Conservation (phyloP, 2,113 vertebrate genomes). For the Limanda limanda region DNA sequence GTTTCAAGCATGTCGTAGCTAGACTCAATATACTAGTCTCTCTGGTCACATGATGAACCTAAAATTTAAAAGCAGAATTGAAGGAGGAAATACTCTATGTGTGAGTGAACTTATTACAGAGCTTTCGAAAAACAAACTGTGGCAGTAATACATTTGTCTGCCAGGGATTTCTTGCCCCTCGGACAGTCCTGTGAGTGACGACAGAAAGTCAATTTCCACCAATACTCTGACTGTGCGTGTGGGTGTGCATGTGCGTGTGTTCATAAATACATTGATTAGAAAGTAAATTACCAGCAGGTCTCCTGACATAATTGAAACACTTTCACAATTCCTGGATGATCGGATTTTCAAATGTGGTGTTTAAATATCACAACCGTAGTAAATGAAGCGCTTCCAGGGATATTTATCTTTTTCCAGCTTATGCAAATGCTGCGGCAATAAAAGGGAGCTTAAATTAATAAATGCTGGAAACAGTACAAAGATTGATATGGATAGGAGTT, state of each 20-base stretch:
- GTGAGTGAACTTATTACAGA: constrained; percentile 10
- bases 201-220: neutral
- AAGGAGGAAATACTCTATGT: neutral
- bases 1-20: constrained; percentile 45
- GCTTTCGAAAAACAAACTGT: constrained; percentile 2
- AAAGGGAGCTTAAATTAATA: constrained; percentile 1
- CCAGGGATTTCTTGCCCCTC: neutral
- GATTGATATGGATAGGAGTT: neutral
- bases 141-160: neutral
- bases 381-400: neutral
- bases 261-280: neutral
- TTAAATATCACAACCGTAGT: constrained; percentile 2
- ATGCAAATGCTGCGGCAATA: neutral
- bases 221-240: too few relatives aligned
- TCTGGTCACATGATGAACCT: too few relatives aligned
- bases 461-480: neutral
- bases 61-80: constrained; percentile 33
- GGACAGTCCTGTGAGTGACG: neutral
- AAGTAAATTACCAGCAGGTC: constrained; percentile 1
- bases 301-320: constrained; percentile 5
- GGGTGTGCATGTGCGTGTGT: too few relatives aligned
- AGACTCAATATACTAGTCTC: constrained; percentile 35
- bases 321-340: neutral
- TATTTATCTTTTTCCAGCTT: constrained; percentile 26
- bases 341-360: neutral